Percentiles rank a stretch among this genome's conserved stretches.
These are phyloP conservation scores for Aspiorhynchus laticeps DNA, from an alignment of 2,113 vertebrate species.

Conservation along the genomic window DNA sequence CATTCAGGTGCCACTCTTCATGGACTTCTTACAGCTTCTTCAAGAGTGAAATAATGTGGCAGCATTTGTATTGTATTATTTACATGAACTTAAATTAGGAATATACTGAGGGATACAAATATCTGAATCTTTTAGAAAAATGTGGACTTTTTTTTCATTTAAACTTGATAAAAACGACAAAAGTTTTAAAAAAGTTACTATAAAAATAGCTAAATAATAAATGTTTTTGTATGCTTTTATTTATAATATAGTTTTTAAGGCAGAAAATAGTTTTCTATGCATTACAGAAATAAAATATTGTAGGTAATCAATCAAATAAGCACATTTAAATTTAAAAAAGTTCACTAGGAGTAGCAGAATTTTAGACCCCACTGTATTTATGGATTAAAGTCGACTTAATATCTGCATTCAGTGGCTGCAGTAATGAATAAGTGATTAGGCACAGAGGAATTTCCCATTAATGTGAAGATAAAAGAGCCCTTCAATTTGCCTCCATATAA, in stretches of 20 bases:
- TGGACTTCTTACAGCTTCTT: background rate
- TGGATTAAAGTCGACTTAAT: background rate
- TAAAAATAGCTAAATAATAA: too few relatives aligned
- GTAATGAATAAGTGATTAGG: conserved; percentile 1
- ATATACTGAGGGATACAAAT: background rate
- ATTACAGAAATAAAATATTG: too few relatives aligned
- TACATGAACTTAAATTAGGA: background rate
- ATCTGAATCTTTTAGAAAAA: background rate
- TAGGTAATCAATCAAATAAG: background rate
- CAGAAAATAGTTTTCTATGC: too few relatives aligned
- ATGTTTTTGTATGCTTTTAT: too few relatives aligned
- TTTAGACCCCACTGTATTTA: background rate
- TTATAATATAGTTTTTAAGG: too few relatives aligned
- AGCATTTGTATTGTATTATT: background rate
- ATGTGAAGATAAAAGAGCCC: background rate
- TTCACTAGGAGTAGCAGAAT: background rate
- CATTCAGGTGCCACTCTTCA: background rate
- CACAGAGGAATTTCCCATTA: conserved; percentile 7
- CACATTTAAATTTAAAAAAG: background rate
- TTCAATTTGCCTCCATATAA: background rate
- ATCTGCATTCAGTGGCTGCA: background rate
- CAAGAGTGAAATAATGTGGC: background rate
- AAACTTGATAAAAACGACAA: background rate
- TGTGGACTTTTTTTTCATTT: background rate
- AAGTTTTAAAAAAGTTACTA: background rate